A percentile compares a stretch with the other conserved stretches of the same genome.
Conservation (phyloP, 2,113 vertebrate genomes). For the Indicator maculatus region DNA sequence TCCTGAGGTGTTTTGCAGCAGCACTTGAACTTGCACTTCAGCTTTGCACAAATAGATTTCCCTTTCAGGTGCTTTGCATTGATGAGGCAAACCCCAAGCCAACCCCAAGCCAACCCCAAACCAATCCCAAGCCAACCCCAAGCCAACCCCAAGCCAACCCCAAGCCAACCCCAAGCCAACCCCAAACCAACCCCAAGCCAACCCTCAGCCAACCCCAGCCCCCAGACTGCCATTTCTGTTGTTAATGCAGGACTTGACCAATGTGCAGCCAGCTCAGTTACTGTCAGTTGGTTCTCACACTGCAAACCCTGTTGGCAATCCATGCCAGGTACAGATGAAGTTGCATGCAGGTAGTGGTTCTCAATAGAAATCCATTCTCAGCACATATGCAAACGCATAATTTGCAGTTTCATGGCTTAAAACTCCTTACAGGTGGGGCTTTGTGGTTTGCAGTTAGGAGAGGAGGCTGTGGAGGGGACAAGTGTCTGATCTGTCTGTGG, state of each 20-base stretch:
- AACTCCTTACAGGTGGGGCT: slow-evolving; percentile 30
- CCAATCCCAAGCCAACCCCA: no score
- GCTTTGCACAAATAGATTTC: slow-evolving; percentile 31
- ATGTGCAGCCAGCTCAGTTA: not conserved
- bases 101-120: no score
- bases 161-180: no score
- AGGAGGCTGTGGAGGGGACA: not conserved
- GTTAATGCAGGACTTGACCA: not conserved
- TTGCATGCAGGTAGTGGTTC: slow-evolving; percentile 12
- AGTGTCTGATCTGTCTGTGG: not conserved
- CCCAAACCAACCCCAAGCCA: no score
- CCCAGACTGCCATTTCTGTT: slow-evolving; percentile 2
- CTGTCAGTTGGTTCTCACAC: not conserved
- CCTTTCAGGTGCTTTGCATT: slow-evolving; percentile 21
- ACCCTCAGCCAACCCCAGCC: no score
- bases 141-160: no score
- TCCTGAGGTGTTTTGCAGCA: not conserved
- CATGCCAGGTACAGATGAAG: slow-evolving; percentile 42
- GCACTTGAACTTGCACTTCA: not conserved
- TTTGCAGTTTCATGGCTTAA: slow-evolving; percentile 64
- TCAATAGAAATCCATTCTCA: slow-evolving; percentile 54
- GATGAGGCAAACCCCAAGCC: not conserved
- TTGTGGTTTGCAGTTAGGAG: slow-evolving; percentile 17
- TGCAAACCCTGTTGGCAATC: not conserved
- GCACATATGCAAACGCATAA: slow-evolving; percentile 41